Conservation (phyloP, 2,888 invertebrate genomes). For the Cheiracanthium punctorium region DNA sequence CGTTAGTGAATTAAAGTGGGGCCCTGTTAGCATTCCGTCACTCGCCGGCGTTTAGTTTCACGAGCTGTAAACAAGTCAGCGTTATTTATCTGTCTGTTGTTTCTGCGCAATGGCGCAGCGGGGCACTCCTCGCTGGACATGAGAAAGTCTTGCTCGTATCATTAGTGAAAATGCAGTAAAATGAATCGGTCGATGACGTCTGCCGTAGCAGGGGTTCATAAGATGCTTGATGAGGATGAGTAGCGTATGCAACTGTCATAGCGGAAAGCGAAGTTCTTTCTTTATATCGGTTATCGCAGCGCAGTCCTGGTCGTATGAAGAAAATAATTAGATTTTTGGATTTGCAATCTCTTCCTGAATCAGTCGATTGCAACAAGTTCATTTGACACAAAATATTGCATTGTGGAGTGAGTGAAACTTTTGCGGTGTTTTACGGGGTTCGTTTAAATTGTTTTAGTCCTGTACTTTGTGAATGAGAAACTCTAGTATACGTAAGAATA, state of each 20-base stretch:
- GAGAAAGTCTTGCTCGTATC: not conserved
- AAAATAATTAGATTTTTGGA: too few species aligned
- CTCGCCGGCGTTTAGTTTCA: not conserved
- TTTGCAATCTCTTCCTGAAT: too few species aligned
- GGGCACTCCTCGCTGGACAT: not conserved
- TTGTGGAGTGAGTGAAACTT: too few species aligned
- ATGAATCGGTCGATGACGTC: not conserved
- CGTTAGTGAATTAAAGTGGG: not conserved
- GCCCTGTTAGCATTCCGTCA: not conserved
- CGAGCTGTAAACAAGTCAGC: conserved; percentile 5
- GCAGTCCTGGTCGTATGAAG: too few species aligned
- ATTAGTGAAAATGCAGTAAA: not conserved
- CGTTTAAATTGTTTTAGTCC: too few species aligned
- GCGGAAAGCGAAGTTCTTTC: not conserved
- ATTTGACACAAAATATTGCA: too few species aligned
- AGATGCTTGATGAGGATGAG: not conserved
- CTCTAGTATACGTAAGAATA: too few species aligned
- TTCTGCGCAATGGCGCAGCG: not conserved
- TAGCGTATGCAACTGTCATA: not conserved
- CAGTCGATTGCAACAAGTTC: too few species aligned
- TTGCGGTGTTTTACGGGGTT: too few species aligned
- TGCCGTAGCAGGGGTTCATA: not conserved
- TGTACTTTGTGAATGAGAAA: too few species aligned
- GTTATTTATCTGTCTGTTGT: not conserved
- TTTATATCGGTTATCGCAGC: too few species aligned